A percentile compares a stretch with the other conserved stretches of the same genome.
Evolutionary conservation across 1,140 invertebrate species (phyloP).

Genomic region (Anastatus disparis): DNA sequence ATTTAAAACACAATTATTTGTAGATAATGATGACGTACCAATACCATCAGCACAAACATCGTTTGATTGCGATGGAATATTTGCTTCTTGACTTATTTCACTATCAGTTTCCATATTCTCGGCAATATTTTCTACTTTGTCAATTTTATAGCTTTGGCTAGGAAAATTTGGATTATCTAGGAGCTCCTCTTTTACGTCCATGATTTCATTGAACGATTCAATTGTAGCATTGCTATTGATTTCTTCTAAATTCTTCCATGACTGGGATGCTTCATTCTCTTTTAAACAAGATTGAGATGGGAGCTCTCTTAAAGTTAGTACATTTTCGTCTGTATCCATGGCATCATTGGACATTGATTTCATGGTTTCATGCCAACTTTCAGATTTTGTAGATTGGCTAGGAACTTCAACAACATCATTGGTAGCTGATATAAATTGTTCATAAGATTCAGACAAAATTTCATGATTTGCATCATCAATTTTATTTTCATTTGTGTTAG

Average conservation of each 20-base stretch:
- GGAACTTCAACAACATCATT: constrained; percentile 53
- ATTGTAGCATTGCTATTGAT: constrained; percentile 54
- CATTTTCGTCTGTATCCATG: constrained; percentile 52
- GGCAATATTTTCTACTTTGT: constrained; percentile 54
- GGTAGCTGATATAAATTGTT: constrained; percentile 48
- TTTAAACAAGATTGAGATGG: constrained; percentile 59
- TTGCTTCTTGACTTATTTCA: constrained; percentile 60
- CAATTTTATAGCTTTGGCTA: constrained; percentile 62
- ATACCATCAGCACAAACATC: constrained; percentile 60
- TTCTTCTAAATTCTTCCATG: constrained; percentile 47
- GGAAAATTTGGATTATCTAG: constrained; percentile 61
- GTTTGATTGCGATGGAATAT: constrained; percentile 63
- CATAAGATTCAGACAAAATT: constrained; percentile 60
- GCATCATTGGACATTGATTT: constrained; percentile 53
- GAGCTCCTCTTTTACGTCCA: constrained; percentile 51
- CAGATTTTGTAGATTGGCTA: constrained; percentile 59
- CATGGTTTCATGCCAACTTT: constrained; percentile 53
- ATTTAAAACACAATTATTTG: constrained; percentile 57
- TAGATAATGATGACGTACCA: constrained; percentile 57
- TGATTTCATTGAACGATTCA: constrained; percentile 60
- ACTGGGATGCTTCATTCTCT: constrained; percentile 52
- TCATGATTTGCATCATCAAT: constrained; percentile 55
- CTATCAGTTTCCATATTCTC: constrained; percentile 57
- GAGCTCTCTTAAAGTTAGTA: constrained; percentile 46
- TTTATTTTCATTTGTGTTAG: constrained; percentile 45